Conservation (phyloP, 1,140 invertebrate genomes). For the Drosophila melanogaster region DNA sequence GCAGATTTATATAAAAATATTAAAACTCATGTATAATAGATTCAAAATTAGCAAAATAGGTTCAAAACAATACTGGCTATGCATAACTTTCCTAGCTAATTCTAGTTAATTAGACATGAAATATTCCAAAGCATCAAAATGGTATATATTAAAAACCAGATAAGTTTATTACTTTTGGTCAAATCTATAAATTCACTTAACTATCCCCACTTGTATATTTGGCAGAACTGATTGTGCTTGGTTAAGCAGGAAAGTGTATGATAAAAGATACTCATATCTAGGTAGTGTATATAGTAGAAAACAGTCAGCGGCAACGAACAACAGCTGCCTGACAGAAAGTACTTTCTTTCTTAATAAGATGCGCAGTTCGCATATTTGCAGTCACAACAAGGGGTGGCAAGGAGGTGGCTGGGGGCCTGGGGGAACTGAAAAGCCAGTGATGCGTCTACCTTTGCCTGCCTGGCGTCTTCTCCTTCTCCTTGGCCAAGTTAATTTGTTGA, state of each 20-base stretch:
- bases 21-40: too few relatives aligned
- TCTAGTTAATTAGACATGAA: too few relatives aligned
- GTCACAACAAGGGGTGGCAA: conserved; percentile 13
- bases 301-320: conserved; percentile 35
- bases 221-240: too few relatives aligned
- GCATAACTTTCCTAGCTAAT: too few relatives aligned
- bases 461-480: conserved; percentile 36
- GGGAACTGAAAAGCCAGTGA: conserved; percentile 29
- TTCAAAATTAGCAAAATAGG: too few relatives aligned
- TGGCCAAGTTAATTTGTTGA: conserved; percentile 76
- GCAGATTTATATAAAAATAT: too few relatives aligned
- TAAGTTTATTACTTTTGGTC: too few relatives aligned
- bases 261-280: conserved; percentile 21
- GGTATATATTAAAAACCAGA: too few relatives aligned
- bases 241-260: conserved; percentile 1
- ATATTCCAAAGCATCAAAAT: too few relatives aligned
- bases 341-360: conserved; percentile 83
- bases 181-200: too few relatives aligned
- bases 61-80: too few relatives aligned
- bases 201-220: too few relatives aligned
- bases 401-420: conserved; percentile 1
- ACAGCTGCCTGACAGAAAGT: conserved; percentile 75
- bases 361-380: conserved; percentile 70
- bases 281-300: conserved; percentile 34
- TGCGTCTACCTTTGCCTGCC: conserved; percentile 41